phyloP scores from a whole-genome alignment of 1,140 invertebrate genomes.

The Trachymyrmex septentrionalis region DNA sequence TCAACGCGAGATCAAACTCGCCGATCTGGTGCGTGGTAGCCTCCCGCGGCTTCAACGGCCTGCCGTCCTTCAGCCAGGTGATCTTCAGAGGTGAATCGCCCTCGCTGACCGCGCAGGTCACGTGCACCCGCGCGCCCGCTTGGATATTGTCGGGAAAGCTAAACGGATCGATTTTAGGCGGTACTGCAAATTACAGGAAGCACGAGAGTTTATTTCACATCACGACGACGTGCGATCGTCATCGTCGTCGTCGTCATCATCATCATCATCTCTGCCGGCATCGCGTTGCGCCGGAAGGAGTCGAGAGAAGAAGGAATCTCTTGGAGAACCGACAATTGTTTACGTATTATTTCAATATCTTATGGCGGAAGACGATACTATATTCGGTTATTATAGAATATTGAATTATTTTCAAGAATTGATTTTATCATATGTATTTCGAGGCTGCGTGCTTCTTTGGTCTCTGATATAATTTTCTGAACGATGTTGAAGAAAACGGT shows the following conservation, averaged over 20 bases:
- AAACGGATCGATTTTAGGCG: constrained; percentile 89
- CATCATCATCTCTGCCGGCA: neutral
- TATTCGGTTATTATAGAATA: neutral
- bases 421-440: neutral
- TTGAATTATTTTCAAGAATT: neutral
- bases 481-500: neutral
- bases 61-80: constrained; percentile 89
- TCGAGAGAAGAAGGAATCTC: constrained; percentile 34
- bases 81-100: constrained; percentile 90
- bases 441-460: neutral
- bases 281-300: neutral
- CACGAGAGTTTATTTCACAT: constrained; percentile 70
- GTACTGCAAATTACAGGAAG: constrained; percentile 86
- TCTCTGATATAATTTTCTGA: neutral
- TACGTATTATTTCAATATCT: neutral
- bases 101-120: constrained; percentile 90
- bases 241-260: neutral
- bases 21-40: constrained; percentile 83
- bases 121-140: constrained; percentile 87
- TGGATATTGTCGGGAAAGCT: constrained; percentile 88
- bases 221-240: constrained; percentile 10
- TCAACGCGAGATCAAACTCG: constrained; percentile 85
- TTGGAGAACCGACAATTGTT: neutral
- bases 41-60: constrained; percentile 79
- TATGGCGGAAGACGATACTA: neutral